A percentile compares a stretch with the other conserved stretches of the same genome.
Conservation (phyloP, 2,888 invertebrate species). For the Diachrysia chrysitis region DNA sequence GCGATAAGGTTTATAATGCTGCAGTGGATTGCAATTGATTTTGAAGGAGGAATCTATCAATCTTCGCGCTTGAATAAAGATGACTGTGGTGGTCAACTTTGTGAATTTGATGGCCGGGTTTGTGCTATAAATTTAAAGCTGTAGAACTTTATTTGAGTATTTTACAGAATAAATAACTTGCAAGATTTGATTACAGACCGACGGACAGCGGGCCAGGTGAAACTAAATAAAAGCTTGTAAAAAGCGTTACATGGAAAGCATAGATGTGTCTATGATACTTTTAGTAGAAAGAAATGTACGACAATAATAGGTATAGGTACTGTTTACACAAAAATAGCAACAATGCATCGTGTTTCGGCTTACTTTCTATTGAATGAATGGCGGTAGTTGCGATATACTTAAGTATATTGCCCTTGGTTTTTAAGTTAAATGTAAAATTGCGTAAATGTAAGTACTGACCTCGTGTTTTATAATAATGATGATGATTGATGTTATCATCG, state of each 20-base stretch:
- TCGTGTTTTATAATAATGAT: not conserved
- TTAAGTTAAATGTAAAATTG: slow-evolving; percentile 1
- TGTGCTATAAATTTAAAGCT: too few relatives aligned
- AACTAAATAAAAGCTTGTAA: too few relatives aligned
- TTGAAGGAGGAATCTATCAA: not conserved
- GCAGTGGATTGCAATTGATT: not conserved
- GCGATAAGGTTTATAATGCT: not conserved
- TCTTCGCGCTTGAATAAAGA: not conserved
- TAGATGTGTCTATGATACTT: too few relatives aligned
- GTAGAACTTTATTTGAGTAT: too few relatives aligned
- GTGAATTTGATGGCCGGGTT: too few relatives aligned
- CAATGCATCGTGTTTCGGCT: not conserved
- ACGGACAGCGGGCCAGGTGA: too few relatives aligned
- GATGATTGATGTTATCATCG: slow-evolving; percentile 1
- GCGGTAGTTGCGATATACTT: slow-evolving; percentile 3
- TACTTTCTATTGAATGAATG: not conserved
- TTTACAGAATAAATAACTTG: too few relatives aligned
- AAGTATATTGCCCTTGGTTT: slow-evolving; percentile 1
- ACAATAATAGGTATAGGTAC: too few relatives aligned
- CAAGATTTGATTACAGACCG: too few relatives aligned
- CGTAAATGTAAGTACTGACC: not conserved
- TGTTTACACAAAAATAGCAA: not conserved
- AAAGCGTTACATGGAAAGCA: too few relatives aligned
- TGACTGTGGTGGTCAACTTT: not conserved
- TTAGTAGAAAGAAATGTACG: too few relatives aligned